Conservation (phyloP, 2,888 invertebrate species). For the Scrobipalpa costella region DNA sequence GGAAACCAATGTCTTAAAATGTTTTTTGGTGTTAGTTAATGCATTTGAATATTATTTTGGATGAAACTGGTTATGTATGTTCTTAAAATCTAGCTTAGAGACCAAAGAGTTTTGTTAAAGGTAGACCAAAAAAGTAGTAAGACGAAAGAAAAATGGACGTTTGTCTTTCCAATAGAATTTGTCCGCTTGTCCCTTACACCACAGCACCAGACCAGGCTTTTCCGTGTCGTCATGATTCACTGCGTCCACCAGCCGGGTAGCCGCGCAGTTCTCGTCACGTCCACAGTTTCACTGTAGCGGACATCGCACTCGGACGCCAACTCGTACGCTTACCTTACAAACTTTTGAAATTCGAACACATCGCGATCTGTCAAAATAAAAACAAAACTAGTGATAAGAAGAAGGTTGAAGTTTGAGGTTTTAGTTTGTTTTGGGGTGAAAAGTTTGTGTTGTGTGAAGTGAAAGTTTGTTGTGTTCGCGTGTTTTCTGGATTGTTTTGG, state of each 20-base stretch:
- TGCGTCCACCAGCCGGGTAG: neutral
- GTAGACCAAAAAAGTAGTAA: too few species aligned
- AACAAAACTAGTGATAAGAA: neutral
- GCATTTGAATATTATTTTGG: too few species aligned
- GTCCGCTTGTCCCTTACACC: neutral
- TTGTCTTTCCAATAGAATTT: too few species aligned
- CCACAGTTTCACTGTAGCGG: constrained; percentile 21
- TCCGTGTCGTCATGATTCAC: constrained; percentile 22
- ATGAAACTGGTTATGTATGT: too few species aligned
- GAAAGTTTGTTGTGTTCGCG: neutral
- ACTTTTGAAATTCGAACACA: neutral
- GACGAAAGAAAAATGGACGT: too few species aligned
- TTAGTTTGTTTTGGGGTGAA: too few species aligned
- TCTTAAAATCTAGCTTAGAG: too few species aligned
- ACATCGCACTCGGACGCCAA: neutral
- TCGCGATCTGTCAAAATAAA: neutral
- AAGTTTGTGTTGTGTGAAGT: neutral
- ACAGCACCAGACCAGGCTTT: neutral
- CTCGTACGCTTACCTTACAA: neutral
- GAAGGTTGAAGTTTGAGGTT: neutral
- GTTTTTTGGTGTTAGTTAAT: too few species aligned
- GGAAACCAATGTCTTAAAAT: too few species aligned
- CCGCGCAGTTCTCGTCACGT: constrained; percentile 9
- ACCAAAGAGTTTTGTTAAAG: too few species aligned
- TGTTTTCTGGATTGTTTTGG: constrained; percentile 1